Base-by-base conservation (phyloP, 2,797 vertebrate genomes). In the Tenualosa ilisha region DNA sequence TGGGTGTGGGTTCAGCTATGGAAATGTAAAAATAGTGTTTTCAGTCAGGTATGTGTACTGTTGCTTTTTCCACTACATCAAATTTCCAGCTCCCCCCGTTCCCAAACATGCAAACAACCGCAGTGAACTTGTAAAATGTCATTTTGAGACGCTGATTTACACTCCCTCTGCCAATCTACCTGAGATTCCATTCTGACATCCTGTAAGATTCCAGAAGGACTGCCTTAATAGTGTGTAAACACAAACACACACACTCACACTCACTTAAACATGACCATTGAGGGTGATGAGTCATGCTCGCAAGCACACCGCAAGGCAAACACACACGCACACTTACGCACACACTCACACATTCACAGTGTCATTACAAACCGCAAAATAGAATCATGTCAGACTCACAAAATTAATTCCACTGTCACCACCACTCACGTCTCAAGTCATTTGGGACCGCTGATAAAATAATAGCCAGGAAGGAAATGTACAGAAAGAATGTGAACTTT, bases 41-140 rank as follows among this genome's bases (percentile, higher is more conserved):
- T 89, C 17, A 89, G 86, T 72, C 91, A 94, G 93, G 94, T 94
- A 94, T 90, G 89, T 88, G 86, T 90, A 89, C 82, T 65, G 17
- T 88, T 91, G 87, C 84, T 91, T 91, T 94, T 95, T 94, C 93
- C 93, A 87, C 90, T 87, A 88, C 91, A 85, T 86, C 26, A 89
- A 89, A 89, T 94, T 95, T 94, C 91, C 92, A 85, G 81, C 0
- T 83, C 85, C 84, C 85, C 84, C 88, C 87, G 54, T 88, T 89
- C 89, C 82, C 37, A 84, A 50, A 90, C 81, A 89, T 89, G 82
- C 37, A 84, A 50, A 90, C 81, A 89, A 86, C 87, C 63, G 7
- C 0, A 37, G 87, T 88, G 88, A 92, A 90, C 83, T 53, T 81
- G 85, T 43, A 12, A 68, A 89, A 85, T 90, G 86, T 90, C 86